Evolutionary conservation across 2,888 invertebrate species (phyloP), one percentile per base, ranked within the genome.

Genomic region (Thymelicus acteon): DNA sequence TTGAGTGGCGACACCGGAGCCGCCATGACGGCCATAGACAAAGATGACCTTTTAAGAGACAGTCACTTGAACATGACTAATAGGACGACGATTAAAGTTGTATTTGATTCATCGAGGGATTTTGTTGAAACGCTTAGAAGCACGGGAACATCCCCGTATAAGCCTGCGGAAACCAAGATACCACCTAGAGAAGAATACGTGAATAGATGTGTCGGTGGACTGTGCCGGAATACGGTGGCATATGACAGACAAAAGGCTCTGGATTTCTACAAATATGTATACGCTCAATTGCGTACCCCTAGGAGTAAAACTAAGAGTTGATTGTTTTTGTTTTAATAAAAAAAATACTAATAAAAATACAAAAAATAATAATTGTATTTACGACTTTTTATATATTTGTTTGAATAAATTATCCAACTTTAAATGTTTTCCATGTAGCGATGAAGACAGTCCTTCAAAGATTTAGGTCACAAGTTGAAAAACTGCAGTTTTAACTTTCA

Each of bases 241-340:
- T 87, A 92, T 74, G 90, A 94, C 73, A 88, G 80, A 69, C 92
- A 93, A 74, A 92, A 90, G 79, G 94, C 94, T 12, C 80, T 94
- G 60, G 93, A 94, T 75, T 94, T 93, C 77, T 94, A 94, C 77
- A 94, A 92, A 82, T 93, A 93, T 74, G 89, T 94, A 6, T 94
- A 93, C 77, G 91, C 93, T 4, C 94, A 94, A 72, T 75, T 94
- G 49, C 84, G 93, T 13, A 81, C 88, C 31, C 92, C 92, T 31
- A 83, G 83, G 68, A 77, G 84, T 67, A 85, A 85, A 64, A 37
- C 63, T 0, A 49, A 63, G 19, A 69, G 24, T 48, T 69, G 49
- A 63, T 69, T 58, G 7, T 37, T 49, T 49, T 13, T 48, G 19
- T 19, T 39, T 7, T 7, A 69, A 57, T 57, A 24, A 54, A 54